Base-by-base conservation (phyloP, 2,888 invertebrate species). In the Oscheius myriophilus region DNA sequence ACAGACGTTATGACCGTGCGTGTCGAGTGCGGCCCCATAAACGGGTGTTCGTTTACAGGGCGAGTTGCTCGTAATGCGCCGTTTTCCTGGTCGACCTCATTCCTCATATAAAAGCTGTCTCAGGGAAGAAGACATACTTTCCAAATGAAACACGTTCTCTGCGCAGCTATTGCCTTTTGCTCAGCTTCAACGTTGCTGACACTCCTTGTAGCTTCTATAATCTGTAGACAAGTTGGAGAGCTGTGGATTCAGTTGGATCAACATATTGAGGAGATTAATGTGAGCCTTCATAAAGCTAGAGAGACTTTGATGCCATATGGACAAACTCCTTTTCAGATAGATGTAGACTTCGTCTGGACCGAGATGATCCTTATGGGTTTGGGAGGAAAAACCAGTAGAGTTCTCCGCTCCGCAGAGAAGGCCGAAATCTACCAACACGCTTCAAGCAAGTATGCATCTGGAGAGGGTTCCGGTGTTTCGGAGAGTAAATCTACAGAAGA, bases 11-110 rank as follows among this genome's bases (percentile, higher is more conserved):
- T 42, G 42, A 39, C 57, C 16, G 57, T 57, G 18, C 26, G 42
- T 41, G 41, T 16, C 57, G 39, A 57, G 42, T 57, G n/a, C 57
- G 26, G 39, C 26, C 41, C 57, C 57, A 57, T 57, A 57, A 57
- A 57, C 57, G 53, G 23, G 41, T 33, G 41, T 57, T 33, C 39
- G 39, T n/a, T n/a, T 42, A 57, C 57, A 57, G 41, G 23, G 41
- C 42, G 57, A 57, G 39, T 42, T 33, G 23, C n/a, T n/a, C 6
- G 33, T 57, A 57, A 57, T 33, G 53, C 53, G 33, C 33, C 33
- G 33, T 33, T 33, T 33, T 33, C 33, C 33, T 53, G 16, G 21
- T 53, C 53, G 53, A 53, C 57, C 57, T n/a, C 41, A 41, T 57
- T 57, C 42, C 6, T 12, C 18, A n/a, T 57, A 53, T 57, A 57